Percentiles rank a stretch among this genome's conserved stretches.
Evolutionary conservation across 1,140 invertebrate species (phyloP).

Genomic region (Drosophila hydei): DNA sequence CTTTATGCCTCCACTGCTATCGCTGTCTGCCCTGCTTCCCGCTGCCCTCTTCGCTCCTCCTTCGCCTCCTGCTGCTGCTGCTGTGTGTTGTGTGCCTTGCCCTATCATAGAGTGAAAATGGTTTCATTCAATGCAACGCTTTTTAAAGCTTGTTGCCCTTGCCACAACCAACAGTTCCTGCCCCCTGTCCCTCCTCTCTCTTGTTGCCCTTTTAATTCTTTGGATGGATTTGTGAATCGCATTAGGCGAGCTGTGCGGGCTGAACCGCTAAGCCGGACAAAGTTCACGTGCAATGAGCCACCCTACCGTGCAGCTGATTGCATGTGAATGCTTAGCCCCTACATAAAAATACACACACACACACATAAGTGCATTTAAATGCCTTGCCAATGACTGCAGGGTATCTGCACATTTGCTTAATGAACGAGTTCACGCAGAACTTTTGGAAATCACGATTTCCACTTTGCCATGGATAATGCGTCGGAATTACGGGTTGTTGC

Average conservation of each 20-base stretch:
- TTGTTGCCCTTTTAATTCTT: constrained; percentile 20
- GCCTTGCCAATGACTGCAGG: constrained; percentile 14
- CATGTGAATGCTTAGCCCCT: constrained; percentile 33
- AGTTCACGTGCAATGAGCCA: constrained; percentile 43
- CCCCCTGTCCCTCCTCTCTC: neutral
- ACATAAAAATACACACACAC: constrained; percentile 8
- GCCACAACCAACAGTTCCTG: constrained; percentile 3
- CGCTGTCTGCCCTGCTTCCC: constrained; percentile 10
- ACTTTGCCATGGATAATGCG: neutral
- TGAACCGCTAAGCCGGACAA: constrained; percentile 46
- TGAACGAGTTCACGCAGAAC: neutral
- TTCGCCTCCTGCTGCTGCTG: neutral
- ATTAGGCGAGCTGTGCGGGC: constrained; percentile 34
- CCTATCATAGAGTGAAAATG: constrained; percentile 23
- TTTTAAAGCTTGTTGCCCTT: constrained; percentile 33
- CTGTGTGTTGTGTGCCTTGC: constrained; percentile 13
- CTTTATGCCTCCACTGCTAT: neutral
- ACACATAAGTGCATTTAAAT: constrained; percentile 19
- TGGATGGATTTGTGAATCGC: constrained; percentile 47
- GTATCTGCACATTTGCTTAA: neutral
- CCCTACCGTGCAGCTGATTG: constrained; percentile 27
- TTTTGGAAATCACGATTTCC: constrained; percentile 5
- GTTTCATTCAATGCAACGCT: constrained; percentile 43
- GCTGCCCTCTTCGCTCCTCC: neutral
- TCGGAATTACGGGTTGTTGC: neutral